Conservation (phyloP, 1,140 invertebrate species). For the Drosophila nigromelanica region DNA sequence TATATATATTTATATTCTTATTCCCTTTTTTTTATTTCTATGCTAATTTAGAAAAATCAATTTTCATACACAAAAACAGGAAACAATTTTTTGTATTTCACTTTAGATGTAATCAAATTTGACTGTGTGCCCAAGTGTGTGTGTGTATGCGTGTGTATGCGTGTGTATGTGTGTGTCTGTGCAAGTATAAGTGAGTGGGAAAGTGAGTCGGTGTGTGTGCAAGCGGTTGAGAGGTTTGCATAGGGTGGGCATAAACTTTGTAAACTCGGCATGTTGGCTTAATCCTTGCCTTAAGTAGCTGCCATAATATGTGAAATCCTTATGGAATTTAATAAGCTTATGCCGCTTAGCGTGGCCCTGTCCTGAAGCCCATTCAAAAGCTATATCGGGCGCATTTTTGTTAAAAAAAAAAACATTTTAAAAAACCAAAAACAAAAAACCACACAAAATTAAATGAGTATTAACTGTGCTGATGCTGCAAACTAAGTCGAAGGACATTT, state of each 20-base stretch:
- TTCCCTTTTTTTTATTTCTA: too few relatives aligned
- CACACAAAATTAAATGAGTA: conserved; percentile 44
- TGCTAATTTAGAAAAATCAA: too few relatives aligned
- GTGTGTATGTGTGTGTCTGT: conserved; percentile 15
- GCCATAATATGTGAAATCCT: conserved; percentile 68
- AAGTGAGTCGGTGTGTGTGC: neutral
- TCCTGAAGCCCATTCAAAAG: conserved; percentile 15
- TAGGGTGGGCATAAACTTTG: conserved; percentile 57
- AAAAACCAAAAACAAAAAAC: neutral
- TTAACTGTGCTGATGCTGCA: conserved; percentile 28
- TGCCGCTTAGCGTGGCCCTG: conserved; percentile 31
- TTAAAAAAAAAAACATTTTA: neutral
- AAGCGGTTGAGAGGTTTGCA: conserved; percentile 18
- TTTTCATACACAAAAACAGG: neutral
- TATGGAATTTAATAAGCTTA: conserved; percentile 79
- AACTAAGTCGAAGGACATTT: conserved; percentile 10
- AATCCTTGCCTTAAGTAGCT: conserved; percentile 76
- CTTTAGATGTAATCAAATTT: neutral
- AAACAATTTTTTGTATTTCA: neutral
- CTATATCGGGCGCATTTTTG: neutral
- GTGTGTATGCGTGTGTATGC: conserved; percentile 4
- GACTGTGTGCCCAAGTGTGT: conserved; percentile 5
- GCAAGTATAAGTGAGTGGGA: neutral
- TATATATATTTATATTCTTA: too few relatives aligned
- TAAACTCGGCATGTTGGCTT: conserved; percentile 68